Percentiles rank a stretch among this genome's conserved stretches.
Evolutionary conservation across 2,797 vertebrate genomes (phyloP).

Genomic region (Hydrolagus colliei): DNA sequence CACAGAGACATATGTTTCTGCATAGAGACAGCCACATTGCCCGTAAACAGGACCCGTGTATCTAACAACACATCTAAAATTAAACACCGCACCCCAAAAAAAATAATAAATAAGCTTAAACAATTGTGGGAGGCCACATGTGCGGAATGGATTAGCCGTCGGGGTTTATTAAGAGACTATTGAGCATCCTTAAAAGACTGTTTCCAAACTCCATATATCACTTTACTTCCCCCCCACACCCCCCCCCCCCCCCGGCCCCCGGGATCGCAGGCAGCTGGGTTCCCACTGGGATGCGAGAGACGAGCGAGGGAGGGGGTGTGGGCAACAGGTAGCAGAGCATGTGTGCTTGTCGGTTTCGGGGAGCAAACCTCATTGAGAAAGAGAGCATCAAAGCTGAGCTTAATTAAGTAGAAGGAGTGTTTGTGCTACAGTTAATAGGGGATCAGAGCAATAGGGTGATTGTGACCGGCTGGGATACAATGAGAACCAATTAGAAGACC

Average conservation of each 20-base stretch:
- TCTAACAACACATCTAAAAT: not conserved
- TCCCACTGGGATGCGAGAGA: conserved; percentile 25
- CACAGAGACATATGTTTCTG: conserved; percentile 19
- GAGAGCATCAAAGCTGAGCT: conserved; percentile 80
- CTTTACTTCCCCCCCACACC: conserved; percentile 22
- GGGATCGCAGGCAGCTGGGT: conserved; percentile 4
- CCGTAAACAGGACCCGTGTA: not conserved
- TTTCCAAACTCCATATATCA: conserved; percentile 58
- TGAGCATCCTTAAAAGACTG: conserved; percentile 59
- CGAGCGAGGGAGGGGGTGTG: conserved; percentile 50
- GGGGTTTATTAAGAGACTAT: conserved; percentile 68
- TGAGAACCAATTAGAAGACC: conserved; percentile 67
- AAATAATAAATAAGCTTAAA: conserved; percentile 27
- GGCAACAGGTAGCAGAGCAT: conserved; percentile 87
- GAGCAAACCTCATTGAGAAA: conserved; percentile 70
- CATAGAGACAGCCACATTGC: not conserved
- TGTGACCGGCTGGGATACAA: conserved; percentile 53
- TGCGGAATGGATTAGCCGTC: conserved; percentile 48
- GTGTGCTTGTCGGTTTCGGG: conserved; percentile 67
- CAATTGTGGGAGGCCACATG: conserved; percentile 42
- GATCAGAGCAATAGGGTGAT: conserved; percentile 60
- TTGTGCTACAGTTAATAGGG: conserved; percentile 69
- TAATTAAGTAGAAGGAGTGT: conserved; percentile 79
- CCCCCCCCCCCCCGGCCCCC: not conserved
- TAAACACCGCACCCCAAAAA: not conserved